A percentile compares a stretch with the other conserved stretches of the same genome.
Conservation (phyloP, 2,888 invertebrate species). For the Epirrita christyi region DNA sequence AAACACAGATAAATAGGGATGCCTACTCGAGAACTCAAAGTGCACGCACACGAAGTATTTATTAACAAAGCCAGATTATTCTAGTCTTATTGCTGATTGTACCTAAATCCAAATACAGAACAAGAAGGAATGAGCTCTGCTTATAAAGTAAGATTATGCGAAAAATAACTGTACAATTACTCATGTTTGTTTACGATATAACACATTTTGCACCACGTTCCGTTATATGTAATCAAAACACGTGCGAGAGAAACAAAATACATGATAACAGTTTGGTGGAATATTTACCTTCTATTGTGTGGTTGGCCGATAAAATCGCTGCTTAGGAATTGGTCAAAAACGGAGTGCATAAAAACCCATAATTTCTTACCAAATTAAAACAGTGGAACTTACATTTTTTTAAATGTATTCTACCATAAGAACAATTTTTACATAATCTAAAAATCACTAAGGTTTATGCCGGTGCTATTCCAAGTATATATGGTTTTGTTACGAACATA, state of each 20-base stretch:
- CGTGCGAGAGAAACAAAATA: slow-evolving; percentile 42
- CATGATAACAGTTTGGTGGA: slow-evolving; percentile 39
- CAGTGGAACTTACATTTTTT: too few species aligned
- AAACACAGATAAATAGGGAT: too few species aligned
- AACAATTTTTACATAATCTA: too few species aligned
- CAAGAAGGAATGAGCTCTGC: slow-evolving; percentile 48
- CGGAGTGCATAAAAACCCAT: too few species aligned
- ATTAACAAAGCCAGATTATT: slow-evolving; percentile 33
- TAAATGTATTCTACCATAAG: too few species aligned
- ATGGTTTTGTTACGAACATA: too few species aligned
- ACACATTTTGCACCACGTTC: slow-evolving; percentile 54
- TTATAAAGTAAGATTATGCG: slow-evolving; percentile 51
- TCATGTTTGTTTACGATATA: slow-evolving; percentile 59
- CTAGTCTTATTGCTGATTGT: slow-evolving; percentile 27
- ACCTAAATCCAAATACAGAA: slow-evolving; percentile 49
- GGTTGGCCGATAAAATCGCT: neutral
- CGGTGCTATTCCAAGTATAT: too few species aligned
- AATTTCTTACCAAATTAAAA: too few species aligned
- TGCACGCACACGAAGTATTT: slow-evolving; percentile 3
- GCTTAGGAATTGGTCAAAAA: too few species aligned
- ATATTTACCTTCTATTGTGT: slow-evolving; percentile 30
- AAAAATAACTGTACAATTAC: slow-evolving; percentile 55
- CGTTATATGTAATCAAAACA: slow-evolving; percentile 51
- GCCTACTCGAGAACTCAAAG: too few species aligned
- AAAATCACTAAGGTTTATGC: too few species aligned